These are phyloP conservation scores for Indicator indicator DNA, from an alignment of 2,113 vertebrate species.

Conservation along the genomic window DNA sequence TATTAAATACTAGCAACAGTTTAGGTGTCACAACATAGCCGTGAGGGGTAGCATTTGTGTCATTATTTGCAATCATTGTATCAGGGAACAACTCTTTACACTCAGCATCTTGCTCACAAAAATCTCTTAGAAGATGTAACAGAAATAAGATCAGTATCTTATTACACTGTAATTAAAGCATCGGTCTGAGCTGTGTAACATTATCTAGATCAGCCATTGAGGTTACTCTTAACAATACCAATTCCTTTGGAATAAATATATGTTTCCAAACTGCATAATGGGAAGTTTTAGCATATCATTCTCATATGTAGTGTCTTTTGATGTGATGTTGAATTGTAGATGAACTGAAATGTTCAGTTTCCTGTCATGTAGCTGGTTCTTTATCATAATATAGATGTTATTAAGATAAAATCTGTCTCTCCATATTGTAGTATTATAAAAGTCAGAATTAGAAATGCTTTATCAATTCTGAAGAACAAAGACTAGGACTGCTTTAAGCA, in stretches of 20 bases:
- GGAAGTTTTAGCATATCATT: constrained; percentile 33
- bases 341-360: constrained; percentile 65
- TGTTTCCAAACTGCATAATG: constrained; percentile 21
- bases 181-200: constrained; percentile 56
- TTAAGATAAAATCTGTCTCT: constrained; percentile 79
- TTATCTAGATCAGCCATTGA: constrained; percentile 49
- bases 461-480: constrained; percentile 73
- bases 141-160: constrained; percentile 46
- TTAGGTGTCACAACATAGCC: constrained; percentile 26
- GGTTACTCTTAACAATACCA: constrained; percentile 8
- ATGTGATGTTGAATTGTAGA: constrained; percentile 59
- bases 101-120: constrained; percentile 21
- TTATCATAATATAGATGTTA: constrained; percentile 76
- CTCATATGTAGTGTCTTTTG: constrained; percentile 39
- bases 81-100: not conserved
- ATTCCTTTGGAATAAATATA: constrained; percentile 31
- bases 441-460: constrained; percentile 73
- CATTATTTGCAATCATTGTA: constrained; percentile 27
- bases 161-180: constrained; percentile 63
- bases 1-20: constrained; percentile 21
- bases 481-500: constrained; percentile 44
- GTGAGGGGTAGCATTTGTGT: not conserved
- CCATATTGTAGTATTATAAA: constrained; percentile 72
- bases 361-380: constrained; percentile 65
- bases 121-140: constrained; percentile 2